Conservation (phyloP, 1,140 invertebrate genomes). For the Globodera rostochiensis region DNA sequence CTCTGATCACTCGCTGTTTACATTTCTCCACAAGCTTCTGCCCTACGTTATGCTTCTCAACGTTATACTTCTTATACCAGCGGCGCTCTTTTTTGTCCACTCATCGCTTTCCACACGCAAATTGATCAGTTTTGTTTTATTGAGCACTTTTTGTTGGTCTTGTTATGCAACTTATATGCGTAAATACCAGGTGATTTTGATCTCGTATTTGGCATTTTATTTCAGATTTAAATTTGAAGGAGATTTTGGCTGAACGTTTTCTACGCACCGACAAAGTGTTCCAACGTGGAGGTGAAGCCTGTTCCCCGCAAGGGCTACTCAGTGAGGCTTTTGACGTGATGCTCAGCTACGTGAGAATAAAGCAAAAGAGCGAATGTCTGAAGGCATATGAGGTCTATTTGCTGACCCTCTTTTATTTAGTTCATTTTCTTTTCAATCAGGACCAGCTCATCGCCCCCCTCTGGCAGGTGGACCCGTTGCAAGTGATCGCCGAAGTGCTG, state of each 20-base stretch:
- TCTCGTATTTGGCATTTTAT: not conserved
- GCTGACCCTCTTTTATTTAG: not conserved
- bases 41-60: conserved; percentile 47
- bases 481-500: conserved; percentile 48
- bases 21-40: conserved; percentile 19
- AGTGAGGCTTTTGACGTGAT: conserved; percentile 46
- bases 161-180: conserved; percentile 49
- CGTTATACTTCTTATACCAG: conserved; percentile 34
- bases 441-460: conserved; percentile 49
- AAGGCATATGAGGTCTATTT: conserved; percentile 45
- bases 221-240: conserved; percentile 36
- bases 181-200: conserved; percentile 51
- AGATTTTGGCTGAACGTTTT: conserved; percentile 48
- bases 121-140: conserved; percentile 33
- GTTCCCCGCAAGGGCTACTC: conserved; percentile 44
- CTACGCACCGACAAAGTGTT: conserved; percentile 20
- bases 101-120: conserved; percentile 28
- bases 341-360: conserved; percentile 51
- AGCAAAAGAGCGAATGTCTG: conserved; percentile 49
- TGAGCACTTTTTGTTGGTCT: conserved; percentile 39
- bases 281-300: not conserved
- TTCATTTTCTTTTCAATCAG: conserved; percentile 22
- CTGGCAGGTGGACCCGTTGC: conserved; percentile 46
- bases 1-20: conserved; percentile 38
- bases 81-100: conserved; percentile 39